phyloP scores from a whole-genome alignment of 2,113 vertebrate genomes.

The Hemiscyllium ocellatum region DNA sequence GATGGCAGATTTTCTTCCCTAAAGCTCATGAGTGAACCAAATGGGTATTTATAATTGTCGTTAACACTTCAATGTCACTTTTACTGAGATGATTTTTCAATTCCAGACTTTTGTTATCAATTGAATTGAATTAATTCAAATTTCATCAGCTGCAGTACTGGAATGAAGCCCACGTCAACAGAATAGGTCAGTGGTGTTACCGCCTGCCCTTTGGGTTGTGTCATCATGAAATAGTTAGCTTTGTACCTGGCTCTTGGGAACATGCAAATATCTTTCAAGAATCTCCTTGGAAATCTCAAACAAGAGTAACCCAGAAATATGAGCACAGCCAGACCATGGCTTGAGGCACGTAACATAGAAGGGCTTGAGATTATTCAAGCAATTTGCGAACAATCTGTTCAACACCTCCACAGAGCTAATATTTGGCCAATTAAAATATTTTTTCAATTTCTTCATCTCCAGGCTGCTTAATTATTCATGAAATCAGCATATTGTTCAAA shows the following conservation, averaged over 20 bases:
- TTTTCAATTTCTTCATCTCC: not conserved
- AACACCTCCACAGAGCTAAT: not conserved
- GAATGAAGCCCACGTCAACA: too few species aligned
- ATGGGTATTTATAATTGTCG: too few species aligned
- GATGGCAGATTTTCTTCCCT: too few species aligned
- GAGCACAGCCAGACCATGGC: not conserved
- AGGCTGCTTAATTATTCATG: constrained; percentile 23
- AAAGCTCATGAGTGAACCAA: too few species aligned
- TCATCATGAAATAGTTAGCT: not conserved
- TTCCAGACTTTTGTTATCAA: too few species aligned
- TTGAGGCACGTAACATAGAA: not conserved
- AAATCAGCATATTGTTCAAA: constrained; percentile 21
- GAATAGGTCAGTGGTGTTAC: too few species aligned
- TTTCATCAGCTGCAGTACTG: too few species aligned
- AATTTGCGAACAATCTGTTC: constrained; percentile 2
- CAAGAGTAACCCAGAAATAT: not conserved
- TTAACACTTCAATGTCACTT: too few species aligned
- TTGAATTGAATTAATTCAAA: too few species aligned
- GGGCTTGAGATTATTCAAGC: not conserved
- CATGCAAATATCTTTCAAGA: not conserved
- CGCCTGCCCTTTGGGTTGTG: too few species aligned
- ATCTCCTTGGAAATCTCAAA: not conserved
- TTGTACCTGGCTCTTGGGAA: too few species aligned
- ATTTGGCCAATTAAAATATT: constrained; percentile 25
- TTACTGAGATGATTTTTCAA: too few species aligned